phyloP scores from a whole-genome alignment of 1,140 invertebrate species.

The Colletes gigas region DNA sequence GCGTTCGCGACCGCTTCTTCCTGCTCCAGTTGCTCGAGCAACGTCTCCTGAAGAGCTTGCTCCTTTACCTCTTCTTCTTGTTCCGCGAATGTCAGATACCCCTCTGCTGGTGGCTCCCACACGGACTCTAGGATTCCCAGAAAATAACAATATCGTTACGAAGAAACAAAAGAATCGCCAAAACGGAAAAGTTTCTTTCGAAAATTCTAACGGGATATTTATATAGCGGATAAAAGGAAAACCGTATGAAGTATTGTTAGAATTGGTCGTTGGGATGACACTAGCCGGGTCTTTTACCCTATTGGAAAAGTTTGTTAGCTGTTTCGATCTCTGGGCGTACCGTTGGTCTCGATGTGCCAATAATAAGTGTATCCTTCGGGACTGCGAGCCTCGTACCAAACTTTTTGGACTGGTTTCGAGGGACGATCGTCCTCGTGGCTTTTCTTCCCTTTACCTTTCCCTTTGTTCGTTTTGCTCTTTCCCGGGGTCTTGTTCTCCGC shows the following conservation, averaged over 20 bases:
- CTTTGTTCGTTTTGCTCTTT: slow-evolving; percentile 70
- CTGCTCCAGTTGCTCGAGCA: slow-evolving; percentile 82
- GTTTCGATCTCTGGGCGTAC: slow-evolving; percentile 74
- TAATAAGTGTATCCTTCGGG: slow-evolving; percentile 89
- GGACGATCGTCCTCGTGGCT: slow-evolving; percentile 72
- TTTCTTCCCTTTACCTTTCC: slow-evolving; percentile 78
- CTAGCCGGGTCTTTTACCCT: too few species aligned
- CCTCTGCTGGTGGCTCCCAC: slow-evolving; percentile 85
- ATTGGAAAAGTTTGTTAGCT: too few species aligned
- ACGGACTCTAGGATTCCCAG: slow-evolving; percentile 81
- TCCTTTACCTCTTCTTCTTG: slow-evolving; percentile 81
- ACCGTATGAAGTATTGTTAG: too few species aligned
- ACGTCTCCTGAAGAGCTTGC: slow-evolving; percentile 76
- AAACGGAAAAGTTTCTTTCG: too few species aligned
- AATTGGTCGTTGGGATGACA: too few species aligned
- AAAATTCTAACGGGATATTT: too few species aligned
- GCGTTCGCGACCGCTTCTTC: slow-evolving; percentile 78
- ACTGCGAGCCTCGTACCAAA: slow-evolving; percentile 88
- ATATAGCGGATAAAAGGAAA: too few species aligned
- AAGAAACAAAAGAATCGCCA: too few species aligned
- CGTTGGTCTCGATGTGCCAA: slow-evolving; percentile 90
- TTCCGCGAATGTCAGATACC: slow-evolving; percentile 84
- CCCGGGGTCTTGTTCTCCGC: slow-evolving; percentile 74
- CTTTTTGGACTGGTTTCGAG: slow-evolving; percentile 67
- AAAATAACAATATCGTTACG: slow-evolving; percentile 45